Conservation (phyloP, 2,113 vertebrate species). For the Ageneiosus marmoratus region DNA sequence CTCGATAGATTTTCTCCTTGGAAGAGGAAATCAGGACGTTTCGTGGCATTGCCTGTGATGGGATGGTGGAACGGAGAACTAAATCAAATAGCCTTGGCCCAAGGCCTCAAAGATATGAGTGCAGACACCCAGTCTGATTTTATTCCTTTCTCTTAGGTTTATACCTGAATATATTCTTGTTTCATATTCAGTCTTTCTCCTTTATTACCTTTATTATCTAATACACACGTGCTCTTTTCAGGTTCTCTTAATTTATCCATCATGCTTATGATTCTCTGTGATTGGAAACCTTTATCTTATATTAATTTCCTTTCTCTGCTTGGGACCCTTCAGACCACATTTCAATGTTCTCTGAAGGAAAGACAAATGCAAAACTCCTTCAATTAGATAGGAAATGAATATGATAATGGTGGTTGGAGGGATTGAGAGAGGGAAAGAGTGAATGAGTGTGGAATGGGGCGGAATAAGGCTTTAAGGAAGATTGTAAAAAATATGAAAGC, state of each 20-base stretch:
- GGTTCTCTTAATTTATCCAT: not conserved
- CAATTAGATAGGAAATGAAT: constrained; percentile 66
- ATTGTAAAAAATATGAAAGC: constrained; percentile 50
- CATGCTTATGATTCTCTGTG: not conserved
- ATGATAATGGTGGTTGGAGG: constrained; percentile 57
- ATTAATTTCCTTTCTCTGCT: not conserved
- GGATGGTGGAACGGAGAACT: constrained; percentile 14
- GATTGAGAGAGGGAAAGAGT: not conserved
- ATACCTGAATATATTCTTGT: constrained; percentile 47
- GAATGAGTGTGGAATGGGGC: constrained; percentile 45
- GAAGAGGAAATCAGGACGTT: constrained; percentile 56
- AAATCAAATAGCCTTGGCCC: constrained; percentile 56
- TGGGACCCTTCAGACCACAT: constrained; percentile 36
- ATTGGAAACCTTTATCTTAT: not conserved
- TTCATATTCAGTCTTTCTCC: constrained; percentile 27
- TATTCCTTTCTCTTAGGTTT: constrained; percentile 50
- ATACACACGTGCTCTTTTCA: not conserved
- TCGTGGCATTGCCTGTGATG: constrained; percentile 26
- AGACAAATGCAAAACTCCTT: constrained; percentile 42
- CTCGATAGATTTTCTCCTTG: constrained; percentile 49
- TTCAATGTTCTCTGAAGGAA: constrained; percentile 5
- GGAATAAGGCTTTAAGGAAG: constrained; percentile 48
- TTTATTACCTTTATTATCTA: too few species aligned
- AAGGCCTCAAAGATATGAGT: constrained; percentile 41
- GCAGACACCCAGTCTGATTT: constrained; percentile 34